Percentiles rank a stretch among this genome's conserved stretches.
Conservation (phyloP, 2,888 invertebrate species). For the Amorpha juglandis region DNA sequence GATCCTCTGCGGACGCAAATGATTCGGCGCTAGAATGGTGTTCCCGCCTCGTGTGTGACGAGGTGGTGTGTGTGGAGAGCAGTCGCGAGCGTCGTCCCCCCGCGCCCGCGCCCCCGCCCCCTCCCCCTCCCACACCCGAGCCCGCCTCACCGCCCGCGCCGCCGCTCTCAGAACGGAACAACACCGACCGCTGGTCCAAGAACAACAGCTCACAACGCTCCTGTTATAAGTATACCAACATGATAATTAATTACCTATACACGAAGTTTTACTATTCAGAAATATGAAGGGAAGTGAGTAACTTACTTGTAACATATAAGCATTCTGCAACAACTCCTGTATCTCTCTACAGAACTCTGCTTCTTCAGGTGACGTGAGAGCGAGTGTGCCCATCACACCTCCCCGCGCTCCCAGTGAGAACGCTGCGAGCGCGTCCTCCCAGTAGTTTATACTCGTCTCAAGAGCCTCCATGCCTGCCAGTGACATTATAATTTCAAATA, state of each 20-base stretch:
- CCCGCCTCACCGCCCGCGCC: slow-evolving; percentile 57
- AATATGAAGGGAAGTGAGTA: too few species aligned
- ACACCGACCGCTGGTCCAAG: slow-evolving; percentile 93
- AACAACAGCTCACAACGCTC: slow-evolving; percentile 94
- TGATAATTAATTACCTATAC: not conserved
- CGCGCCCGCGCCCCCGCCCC: slow-evolving; percentile 48
- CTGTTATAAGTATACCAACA: slow-evolving; percentile 67
- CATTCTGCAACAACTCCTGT: slow-evolving; percentile 91
- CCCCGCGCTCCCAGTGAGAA: slow-evolving; percentile 87
- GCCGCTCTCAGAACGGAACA: slow-evolving; percentile 91
- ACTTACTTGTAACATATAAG: slow-evolving; percentile 87
- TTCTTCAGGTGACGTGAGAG: slow-evolving; percentile 92
- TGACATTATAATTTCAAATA: slow-evolving; percentile 21
- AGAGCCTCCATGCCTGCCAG: slow-evolving; percentile 94
- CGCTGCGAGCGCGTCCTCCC: slow-evolving; percentile 96
- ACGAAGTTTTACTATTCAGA: too few species aligned
- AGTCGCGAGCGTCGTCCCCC: slow-evolving; percentile 65
- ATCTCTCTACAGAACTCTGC: slow-evolving; percentile 93
- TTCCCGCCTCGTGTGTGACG: slow-evolving; percentile 77
- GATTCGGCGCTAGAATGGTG: slow-evolving; percentile 96
- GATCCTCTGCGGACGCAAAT: slow-evolving; percentile 97
- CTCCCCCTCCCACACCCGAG: slow-evolving; percentile 46
- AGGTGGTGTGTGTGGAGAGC: slow-evolving; percentile 73
- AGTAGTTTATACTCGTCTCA: slow-evolving; percentile 95
- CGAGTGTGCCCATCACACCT: slow-evolving; percentile 82